phyloP scores from a whole-genome alignment of 2,113 vertebrate genomes.

The Sceloporus tristichus region DNA sequence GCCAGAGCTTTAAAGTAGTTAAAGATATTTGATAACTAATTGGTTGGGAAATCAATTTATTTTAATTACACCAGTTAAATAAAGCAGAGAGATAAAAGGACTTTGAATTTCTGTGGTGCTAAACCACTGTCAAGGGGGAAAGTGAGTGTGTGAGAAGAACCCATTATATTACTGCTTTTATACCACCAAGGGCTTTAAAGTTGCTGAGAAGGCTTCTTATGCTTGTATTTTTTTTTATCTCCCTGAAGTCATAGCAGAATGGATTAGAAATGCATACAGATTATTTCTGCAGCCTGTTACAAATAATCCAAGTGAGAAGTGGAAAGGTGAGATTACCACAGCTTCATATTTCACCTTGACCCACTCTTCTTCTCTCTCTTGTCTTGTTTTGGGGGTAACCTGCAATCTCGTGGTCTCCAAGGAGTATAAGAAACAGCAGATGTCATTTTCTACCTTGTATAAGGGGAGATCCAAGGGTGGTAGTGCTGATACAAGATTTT shows the following conservation, averaged over 20 bases:
- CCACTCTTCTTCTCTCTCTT: background rate
- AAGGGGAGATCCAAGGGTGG: background rate
- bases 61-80: slow-evolving; percentile 69
- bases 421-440: background rate
- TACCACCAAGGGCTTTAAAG: slow-evolving; percentile 52
- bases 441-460: too few relatives aligned
- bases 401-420: too few relatives aligned
- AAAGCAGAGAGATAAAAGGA: slow-evolving; percentile 66
- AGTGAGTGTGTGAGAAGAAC: slow-evolving; percentile 37
- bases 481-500: background rate
- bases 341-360: slow-evolving; percentile 53
- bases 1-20: slow-evolving; percentile 66
- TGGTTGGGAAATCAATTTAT: slow-evolving; percentile 68
- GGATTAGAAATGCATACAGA: slow-evolving; percentile 51
- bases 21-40: slow-evolving; percentile 74
- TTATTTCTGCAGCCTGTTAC: slow-evolving; percentile 48
- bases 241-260: slow-evolving; percentile 51
- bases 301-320: slow-evolving; percentile 45
- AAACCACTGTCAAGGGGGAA: slow-evolving; percentile 61
- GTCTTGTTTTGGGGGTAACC: background rate
- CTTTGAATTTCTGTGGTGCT: slow-evolving; percentile 50
- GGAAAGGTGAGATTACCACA: background rate
- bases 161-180: slow-evolving; percentile 56
- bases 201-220: slow-evolving; percentile 55
- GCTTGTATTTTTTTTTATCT: slow-evolving; percentile 55